A percentile compares a stretch with the other conserved stretches of the same genome.
These are phyloP conservation scores for Poeciliopsis prolifica DNA, from an alignment of 2,113 vertebrate genomes.

Conservation along the genomic window DNA sequence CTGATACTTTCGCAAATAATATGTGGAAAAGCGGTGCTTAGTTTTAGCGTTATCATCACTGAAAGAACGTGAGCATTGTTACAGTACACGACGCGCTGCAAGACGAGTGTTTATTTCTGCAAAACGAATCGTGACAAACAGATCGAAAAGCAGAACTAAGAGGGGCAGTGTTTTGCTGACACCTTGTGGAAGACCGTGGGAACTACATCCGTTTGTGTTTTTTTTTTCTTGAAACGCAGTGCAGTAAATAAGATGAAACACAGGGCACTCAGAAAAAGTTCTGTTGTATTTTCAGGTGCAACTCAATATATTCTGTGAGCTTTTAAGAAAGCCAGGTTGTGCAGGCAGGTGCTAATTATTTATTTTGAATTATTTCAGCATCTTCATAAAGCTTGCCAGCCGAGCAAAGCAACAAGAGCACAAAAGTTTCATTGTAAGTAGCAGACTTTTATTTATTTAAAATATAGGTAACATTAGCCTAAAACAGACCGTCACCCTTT, in stretches of 20 bases:
- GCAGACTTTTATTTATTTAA: background rate
- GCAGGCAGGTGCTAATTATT: too few relatives aligned
- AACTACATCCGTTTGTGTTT: constrained; percentile 7
- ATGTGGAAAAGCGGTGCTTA: background rate
- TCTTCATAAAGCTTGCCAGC: background rate
- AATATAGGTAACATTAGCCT: background rate
- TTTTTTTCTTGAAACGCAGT: background rate
- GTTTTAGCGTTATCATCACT: background rate
- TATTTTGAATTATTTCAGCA: background rate
- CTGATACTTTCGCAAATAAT: background rate
- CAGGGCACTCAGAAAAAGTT: background rate
- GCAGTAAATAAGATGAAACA: background rate
- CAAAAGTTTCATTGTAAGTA: background rate
- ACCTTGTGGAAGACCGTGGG: constrained; percentile 22
- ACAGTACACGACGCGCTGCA: background rate
- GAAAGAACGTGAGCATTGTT: background rate
- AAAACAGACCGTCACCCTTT: background rate
- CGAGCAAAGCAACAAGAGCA: background rate
- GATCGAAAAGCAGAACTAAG: background rate
- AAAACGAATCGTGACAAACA: background rate
- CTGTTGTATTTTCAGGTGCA: background rate
- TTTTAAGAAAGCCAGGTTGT: background rate
- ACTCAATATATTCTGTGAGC: background rate
- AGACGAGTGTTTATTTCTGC: background rate
- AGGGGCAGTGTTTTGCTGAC: constrained; percentile 6